A percentile compares a stretch with the other conserved stretches of the same genome.
These are phyloP conservation scores for Lethenteron reissneri DNA, from an alignment of 2,113 vertebrate genomes.

Conservation along the genomic window DNA sequence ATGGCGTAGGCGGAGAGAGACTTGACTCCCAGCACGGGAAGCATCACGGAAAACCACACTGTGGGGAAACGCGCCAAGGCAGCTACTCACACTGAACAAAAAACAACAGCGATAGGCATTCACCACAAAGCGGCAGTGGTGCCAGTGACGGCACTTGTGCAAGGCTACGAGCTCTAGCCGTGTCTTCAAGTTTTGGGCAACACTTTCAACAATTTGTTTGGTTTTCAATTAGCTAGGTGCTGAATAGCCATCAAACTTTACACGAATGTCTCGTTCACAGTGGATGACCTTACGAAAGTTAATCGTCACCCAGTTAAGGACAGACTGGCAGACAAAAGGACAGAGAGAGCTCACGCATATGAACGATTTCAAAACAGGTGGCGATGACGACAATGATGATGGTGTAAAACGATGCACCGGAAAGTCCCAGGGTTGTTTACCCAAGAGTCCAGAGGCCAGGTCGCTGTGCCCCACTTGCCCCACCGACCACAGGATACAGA, in stretches of 20 bases:
- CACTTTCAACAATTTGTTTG: no score
- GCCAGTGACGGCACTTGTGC: not conserved
- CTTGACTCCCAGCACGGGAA: slow-evolving; percentile 75
- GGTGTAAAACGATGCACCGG: no score
- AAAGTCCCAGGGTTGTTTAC: slow-evolving; percentile 15
- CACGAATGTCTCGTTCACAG: no score
- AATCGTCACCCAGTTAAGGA: not conserved
- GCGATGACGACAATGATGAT: no score
- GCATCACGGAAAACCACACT: slow-evolving; percentile 91
- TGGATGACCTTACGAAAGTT: not conserved
- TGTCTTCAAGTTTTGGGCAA: not conserved
- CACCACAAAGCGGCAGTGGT: no score
- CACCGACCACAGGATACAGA: slow-evolving; percentile 78
- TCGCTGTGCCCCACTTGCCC: slow-evolving; percentile 61
- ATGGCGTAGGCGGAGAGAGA: slow-evolving; percentile 58
- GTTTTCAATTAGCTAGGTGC: no score
- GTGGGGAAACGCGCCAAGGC: slow-evolving; percentile 13
- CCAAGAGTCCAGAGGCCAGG: slow-evolving; percentile 61
- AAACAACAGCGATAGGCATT: not conserved
- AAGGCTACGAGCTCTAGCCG: not conserved
- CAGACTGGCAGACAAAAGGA: not conserved
- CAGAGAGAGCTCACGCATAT: not conserved
- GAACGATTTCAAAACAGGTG: not conserved
- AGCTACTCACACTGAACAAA: not conserved
- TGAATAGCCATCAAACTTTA: no score